These are phyloP conservation scores for Chitala chitala DNA, from an alignment of 2,113 vertebrate species.

Conservation along the genomic window DNA sequence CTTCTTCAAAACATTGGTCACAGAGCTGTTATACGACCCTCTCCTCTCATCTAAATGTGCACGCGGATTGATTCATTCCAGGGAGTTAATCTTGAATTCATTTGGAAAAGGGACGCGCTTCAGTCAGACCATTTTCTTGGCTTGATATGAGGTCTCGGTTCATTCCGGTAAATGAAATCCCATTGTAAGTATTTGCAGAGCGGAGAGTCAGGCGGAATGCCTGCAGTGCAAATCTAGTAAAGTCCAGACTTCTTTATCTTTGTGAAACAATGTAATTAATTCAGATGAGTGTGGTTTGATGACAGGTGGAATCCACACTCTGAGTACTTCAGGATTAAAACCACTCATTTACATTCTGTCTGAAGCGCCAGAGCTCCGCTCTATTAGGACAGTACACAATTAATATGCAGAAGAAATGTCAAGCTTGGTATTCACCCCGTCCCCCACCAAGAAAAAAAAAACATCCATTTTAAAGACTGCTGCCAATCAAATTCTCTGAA, in stretches of 20 bases:
- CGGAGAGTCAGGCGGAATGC: neutral
- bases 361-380: neutral
- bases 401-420: constrained; percentile 18
- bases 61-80: constrained; percentile 5
- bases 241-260: constrained; percentile 15
- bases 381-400: constrained; percentile 1
- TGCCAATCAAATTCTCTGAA: neutral
- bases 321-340: neutral
- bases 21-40: neutral
- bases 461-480: too few relatives aligned
- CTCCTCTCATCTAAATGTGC: neutral
- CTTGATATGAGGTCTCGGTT: neutral
- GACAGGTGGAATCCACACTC: neutral
- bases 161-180: constrained; percentile 11
- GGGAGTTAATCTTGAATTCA: neutral
- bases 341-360: neutral
- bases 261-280: constrained; percentile 7
- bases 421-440: neutral
- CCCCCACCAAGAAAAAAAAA: too few relatives aligned
- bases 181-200: neutral
- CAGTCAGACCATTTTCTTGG: neutral
- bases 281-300: neutral
- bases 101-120: neutral
- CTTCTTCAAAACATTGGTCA: constrained; percentile 4
- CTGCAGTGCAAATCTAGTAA: neutral